phyloP scores from a whole-genome alignment of 2,888 invertebrate genomes.

The Chloroclystis v-ata region DNA sequence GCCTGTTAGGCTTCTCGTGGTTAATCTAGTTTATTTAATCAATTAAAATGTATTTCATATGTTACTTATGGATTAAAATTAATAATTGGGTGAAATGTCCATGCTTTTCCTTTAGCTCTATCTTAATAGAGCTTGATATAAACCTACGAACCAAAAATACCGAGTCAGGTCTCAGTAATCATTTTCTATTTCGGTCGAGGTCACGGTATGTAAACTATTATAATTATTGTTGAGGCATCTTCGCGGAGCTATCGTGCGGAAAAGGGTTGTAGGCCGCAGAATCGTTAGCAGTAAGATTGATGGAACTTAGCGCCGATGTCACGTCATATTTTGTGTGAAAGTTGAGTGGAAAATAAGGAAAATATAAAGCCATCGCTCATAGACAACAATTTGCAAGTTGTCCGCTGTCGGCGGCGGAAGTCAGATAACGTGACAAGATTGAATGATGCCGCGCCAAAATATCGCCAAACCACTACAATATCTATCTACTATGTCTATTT shows the following conservation, averaged over 20 bases:
- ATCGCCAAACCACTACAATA: background rate
- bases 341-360: slow-evolving; percentile 30
- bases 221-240: background rate
- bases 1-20: too few relatives aligned
- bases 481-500: too few relatives aligned
- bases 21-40: too few relatives aligned
- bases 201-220: slow-evolving; percentile 1
- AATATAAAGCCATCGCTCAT: slow-evolving; percentile 40
- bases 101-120: too few relatives aligned
- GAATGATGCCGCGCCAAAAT: slow-evolving; percentile 6
- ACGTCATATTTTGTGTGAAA: slow-evolving; percentile 29
- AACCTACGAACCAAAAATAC: too few relatives aligned
- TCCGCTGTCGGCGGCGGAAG: slow-evolving; percentile 29
- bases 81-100: too few relatives aligned
- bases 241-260: slow-evolving; percentile 7
- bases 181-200: background rate
- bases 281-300: slow-evolving; percentile 36
- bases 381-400: slow-evolving; percentile 40
- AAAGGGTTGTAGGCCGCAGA: slow-evolving; percentile 15
- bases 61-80: too few relatives aligned
- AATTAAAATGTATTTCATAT: too few relatives aligned
- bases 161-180: background rate
- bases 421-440: slow-evolving; percentile 18
- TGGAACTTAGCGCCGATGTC: slow-evolving; percentile 23
- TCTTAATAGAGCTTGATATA: too few relatives aligned